These are phyloP conservation scores for Epinotia nisella DNA, from an alignment of 2,888 invertebrate genomes.

Conservation along the genomic window DNA sequence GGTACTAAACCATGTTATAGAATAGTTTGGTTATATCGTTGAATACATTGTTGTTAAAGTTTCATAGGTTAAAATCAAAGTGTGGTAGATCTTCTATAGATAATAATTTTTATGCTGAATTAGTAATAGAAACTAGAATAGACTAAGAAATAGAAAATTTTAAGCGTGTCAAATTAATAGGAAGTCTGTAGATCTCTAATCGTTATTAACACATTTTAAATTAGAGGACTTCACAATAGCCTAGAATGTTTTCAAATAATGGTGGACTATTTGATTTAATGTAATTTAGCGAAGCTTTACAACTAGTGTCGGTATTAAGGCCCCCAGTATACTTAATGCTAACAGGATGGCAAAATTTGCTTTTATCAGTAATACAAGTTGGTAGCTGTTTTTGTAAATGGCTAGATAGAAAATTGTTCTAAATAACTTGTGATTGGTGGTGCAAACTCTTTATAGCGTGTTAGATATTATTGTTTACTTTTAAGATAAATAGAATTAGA, in stretches of 20 bases:
- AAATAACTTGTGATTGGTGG: constrained; percentile 77
- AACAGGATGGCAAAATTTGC: constrained; percentile 43
- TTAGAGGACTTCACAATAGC: constrained; percentile 70
- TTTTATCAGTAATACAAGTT: constrained; percentile 41
- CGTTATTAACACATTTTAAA: constrained; percentile 65
- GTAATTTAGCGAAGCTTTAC: constrained; percentile 74
- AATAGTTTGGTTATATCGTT: constrained; percentile 71
- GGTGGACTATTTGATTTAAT: constrained; percentile 72
- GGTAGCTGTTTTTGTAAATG: constrained; percentile 38
- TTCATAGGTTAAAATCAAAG: constrained; percentile 60
- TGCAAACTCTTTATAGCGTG: constrained; percentile 78
- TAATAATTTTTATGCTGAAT: constrained; percentile 63
- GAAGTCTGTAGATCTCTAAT: constrained; percentile 70
- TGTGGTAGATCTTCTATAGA: constrained; percentile 74
- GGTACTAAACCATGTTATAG: constrained; percentile 69
- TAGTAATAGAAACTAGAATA: constrained; percentile 77
- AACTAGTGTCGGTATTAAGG: constrained; percentile 49
- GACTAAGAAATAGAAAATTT: constrained; percentile 66
- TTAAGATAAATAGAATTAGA: constrained; percentile 69
- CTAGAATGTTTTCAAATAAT: constrained; percentile 65
- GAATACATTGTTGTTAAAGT: constrained; percentile 62
- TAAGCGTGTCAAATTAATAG: constrained; percentile 62
- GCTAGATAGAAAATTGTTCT: constrained; percentile 69
- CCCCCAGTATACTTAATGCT: constrained; percentile 24
- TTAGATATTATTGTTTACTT: constrained; percentile 70